These are phyloP conservation scores for Carduelis carduelis DNA, from an alignment of 2,797 vertebrate genomes.

Conservation along the genomic window DNA sequence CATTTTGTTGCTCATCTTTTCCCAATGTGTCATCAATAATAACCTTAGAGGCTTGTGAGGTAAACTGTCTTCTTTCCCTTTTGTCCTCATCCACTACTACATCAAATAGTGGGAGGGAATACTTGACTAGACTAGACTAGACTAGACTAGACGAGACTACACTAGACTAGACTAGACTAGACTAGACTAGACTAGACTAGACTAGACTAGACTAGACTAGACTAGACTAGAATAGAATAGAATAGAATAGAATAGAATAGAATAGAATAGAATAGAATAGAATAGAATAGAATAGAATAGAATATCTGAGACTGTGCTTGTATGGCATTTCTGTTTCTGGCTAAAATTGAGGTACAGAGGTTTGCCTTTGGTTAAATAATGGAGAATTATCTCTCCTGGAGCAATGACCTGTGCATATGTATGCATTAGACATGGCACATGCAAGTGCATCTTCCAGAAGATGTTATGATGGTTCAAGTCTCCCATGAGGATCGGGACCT, in stretches of 20 bases:
- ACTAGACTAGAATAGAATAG: neutral
- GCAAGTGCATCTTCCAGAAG: neutral
- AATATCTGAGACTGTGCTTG: neutral
- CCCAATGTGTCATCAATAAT: neutral
- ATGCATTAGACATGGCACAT: neutral
- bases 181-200: neutral
- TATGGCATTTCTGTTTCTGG: neutral
- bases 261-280: too few species aligned
- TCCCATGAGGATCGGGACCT: neutral
- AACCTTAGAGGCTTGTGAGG: accelerated
- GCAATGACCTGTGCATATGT: neutral
- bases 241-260: neutral
- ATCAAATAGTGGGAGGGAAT: neutral
- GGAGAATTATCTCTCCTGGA: neutral
- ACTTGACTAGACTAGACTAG: too few species aligned
- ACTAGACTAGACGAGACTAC: too few species aligned
- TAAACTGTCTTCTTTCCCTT: neutral
- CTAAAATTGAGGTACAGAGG: neutral
- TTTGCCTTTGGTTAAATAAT: neutral
- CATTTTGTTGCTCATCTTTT: neutral
- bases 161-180: too few species aligned
- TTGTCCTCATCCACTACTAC: neutral
- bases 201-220: neutral
- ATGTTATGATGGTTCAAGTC: neutral
- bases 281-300: too few species aligned